Evolutionary conservation across 2,888 invertebrate species (phyloP).

Genomic region (Synergus laeviventris): DNA sequence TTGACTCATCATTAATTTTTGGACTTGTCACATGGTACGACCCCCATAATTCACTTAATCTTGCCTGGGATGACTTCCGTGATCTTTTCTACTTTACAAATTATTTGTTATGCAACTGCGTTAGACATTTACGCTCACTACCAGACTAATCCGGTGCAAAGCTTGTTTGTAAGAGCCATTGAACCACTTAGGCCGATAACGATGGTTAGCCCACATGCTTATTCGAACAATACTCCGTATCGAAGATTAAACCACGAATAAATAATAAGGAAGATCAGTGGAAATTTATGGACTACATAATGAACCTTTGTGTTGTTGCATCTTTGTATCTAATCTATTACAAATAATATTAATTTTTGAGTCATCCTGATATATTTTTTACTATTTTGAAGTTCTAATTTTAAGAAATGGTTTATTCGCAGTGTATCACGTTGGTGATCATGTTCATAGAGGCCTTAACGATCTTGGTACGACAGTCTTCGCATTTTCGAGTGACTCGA

Average conservation of each 20-base stretch:
- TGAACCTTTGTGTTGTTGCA: not conserved
- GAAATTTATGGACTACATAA: not conserved
- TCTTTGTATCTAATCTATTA: not conserved
- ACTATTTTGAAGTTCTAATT: constrained; percentile 8
- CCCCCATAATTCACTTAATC: not conserved
- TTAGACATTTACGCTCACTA: constrained; percentile 38
- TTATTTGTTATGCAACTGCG: constrained; percentile 46
- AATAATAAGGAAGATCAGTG: not conserved
- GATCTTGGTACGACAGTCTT: constrained; percentile 87
- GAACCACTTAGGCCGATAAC: constrained; percentile 31
- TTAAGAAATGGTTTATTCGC: constrained; percentile 59
- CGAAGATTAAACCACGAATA: not conserved
- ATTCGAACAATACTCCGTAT: constrained; percentile 10
- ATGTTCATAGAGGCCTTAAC: constrained; percentile 90
- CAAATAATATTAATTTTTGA: no score
- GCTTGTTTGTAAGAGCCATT: constrained; percentile 5
- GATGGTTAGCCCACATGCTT: constrained; percentile 22
- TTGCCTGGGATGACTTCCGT: not conserved
- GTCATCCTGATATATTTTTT: not conserved
- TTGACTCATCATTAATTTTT: no score
- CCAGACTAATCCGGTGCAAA: constrained; percentile 53
- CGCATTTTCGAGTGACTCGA: constrained; percentile 91
- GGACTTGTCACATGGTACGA: no score
- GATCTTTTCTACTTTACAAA: constrained; percentile 22
- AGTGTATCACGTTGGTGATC: constrained; percentile 86